Base-by-base conservation (phyloP, 2,888 invertebrate species). In the Kryphioiulus occultus region DNA sequence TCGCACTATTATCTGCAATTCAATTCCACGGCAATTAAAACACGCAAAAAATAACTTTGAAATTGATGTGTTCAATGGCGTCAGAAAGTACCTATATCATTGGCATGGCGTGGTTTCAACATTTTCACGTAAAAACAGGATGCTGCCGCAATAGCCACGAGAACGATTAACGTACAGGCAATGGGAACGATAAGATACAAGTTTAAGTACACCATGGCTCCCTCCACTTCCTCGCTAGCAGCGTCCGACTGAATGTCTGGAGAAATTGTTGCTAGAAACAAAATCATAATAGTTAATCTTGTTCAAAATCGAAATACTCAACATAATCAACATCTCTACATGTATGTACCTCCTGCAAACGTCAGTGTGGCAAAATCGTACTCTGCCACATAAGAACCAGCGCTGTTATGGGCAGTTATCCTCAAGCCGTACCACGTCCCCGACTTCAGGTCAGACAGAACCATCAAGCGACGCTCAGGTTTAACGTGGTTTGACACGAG, bases 401-500 rank as follows among this genome's bases (percentile, higher is more conserved):
- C 89, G 30, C 89, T 88, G 35, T 87, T 89, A 26, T 88, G 88
- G 26, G 89, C 89, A 42, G 97, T 97, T 53, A 98, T 96, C 89
- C 96, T 94, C 89, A 98, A 94, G 90, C 96, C 95, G 91, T 98
- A 98, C 97, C 98, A 97, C 19, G 96, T 96, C 26, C 97, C 98
- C 0, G 98, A 97, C 91, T 97, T 97, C 90, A 98, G 93, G 91
- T 98, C 98, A 92, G 97, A 93, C 7, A 97, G 96, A n/a, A 97
- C 96, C 91, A 97, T 97, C 92, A 97, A 97, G 32, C 85, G 82
- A 89, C 96, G 96, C 88, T 96, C 96, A 9, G 97, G 96, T 92
- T 97, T 97, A 0, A 97, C 97, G 91, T 97, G 97, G 92, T 97
- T 97, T 15, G 97, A 97, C 87, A 97, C 97, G 93, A 97, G 96